A percentile compares a stretch with the other conserved stretches of the same genome.
These are phyloP conservation scores for Xenentodon cancila DNA, from an alignment of 2,797 vertebrate genomes.

Conservation along the genomic window DNA sequence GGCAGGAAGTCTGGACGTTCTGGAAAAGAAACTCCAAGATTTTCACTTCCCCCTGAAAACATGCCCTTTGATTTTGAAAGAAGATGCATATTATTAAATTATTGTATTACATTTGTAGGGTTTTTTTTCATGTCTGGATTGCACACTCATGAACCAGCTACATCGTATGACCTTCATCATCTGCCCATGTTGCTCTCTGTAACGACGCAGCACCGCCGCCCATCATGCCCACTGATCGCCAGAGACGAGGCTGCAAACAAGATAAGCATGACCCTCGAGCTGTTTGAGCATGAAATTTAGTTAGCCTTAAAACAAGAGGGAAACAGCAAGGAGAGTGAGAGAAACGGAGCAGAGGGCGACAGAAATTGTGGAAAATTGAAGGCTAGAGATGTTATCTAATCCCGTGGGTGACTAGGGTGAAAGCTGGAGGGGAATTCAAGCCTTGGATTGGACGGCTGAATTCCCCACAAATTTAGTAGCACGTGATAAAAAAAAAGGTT, in stretches of 20 bases:
- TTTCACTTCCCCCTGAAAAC: no score
- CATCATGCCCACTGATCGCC: slow-evolving; percentile 48
- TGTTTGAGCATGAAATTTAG: slow-evolving; percentile 74
- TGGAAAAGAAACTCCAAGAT: no score
- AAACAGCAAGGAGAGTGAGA: slow-evolving; percentile 19
- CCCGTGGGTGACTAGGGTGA: slow-evolving; percentile 15
- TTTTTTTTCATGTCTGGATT: no score
- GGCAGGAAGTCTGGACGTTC: no score
- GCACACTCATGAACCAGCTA: no score
- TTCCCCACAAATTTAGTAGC: not conserved
- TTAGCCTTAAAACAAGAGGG: slow-evolving; percentile 48
- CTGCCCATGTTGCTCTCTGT: slow-evolving; percentile 19
- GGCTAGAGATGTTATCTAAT: slow-evolving; percentile 26
- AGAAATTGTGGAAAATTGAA: slow-evolving; percentile 39
- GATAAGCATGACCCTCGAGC: slow-evolving; percentile 51
- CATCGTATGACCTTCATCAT: no score
- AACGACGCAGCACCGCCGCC: slow-evolving; percentile 37
- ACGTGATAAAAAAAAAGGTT: not conserved
- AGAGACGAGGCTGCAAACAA: slow-evolving; percentile 47
- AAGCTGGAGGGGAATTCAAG: not conserved
- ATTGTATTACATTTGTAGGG: no score
- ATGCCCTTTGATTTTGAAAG: no score
- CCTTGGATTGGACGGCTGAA: slow-evolving; percentile 4
- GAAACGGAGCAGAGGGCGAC: slow-evolving; percentile 46
- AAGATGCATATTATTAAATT: no score